Percentiles rank a stretch among this genome's conserved stretches.
phyloP scores from a whole-genome alignment of 2,888 invertebrate genomes.

The Andrena trimmerana region DNA sequence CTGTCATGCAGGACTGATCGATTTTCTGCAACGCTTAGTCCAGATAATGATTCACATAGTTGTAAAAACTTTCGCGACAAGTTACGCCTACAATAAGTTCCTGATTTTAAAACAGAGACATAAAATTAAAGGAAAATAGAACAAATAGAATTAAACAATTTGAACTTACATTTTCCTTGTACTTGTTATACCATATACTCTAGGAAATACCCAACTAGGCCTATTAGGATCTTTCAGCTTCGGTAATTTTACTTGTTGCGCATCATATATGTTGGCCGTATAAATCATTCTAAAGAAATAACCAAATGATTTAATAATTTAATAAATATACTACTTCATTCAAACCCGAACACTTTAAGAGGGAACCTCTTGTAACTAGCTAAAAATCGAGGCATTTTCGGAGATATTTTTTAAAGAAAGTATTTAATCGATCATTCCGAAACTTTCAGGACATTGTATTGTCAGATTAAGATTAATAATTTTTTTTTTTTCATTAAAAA shows the following conservation, averaged over 20 bases:
- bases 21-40: conserved; percentile 83
- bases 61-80: conserved; percentile 89
- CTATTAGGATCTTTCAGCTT: conserved; percentile 89
- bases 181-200: conserved; percentile 91
- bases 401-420: too few relatives aligned
- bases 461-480: too few relatives aligned
- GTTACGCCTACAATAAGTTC: conserved; percentile 87
- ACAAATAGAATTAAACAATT: conserved; percentile 22
- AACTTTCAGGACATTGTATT: too few relatives aligned
- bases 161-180: conserved; percentile 89
- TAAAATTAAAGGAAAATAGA: conserved; percentile 34
- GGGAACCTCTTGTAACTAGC: too few relatives aligned
- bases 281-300: conserved; percentile 85
- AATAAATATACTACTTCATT: background rate
- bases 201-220: conserved; percentile 90
- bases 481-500: too few relatives aligned
- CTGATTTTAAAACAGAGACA: conserved; percentile 17
- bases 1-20: conserved; percentile 88
- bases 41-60: conserved; percentile 89
- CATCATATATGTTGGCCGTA: conserved; percentile 89
- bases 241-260: conserved; percentile 92
- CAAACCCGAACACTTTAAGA: background rate
- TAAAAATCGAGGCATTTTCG: too few relatives aligned
- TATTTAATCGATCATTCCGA: too few relatives aligned
- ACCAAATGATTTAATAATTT: conserved; percentile 18